phyloP scores from a whole-genome alignment of 2,797 vertebrate genomes.

The Mormyrus hasselquistii region DNA sequence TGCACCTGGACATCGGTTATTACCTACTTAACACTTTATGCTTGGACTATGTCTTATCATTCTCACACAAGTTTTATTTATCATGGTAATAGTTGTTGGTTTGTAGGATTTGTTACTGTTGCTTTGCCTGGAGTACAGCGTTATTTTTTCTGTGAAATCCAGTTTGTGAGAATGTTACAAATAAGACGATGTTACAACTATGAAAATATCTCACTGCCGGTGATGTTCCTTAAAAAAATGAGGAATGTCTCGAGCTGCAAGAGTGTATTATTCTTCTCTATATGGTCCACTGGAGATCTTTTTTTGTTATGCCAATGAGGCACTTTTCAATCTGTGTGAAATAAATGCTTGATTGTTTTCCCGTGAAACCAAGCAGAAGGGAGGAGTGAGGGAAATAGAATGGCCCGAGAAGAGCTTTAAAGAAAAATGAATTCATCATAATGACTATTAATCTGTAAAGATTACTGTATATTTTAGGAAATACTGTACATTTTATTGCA shows the following conservation, averaged over 20 bases:
- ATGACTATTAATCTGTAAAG: not conserved
- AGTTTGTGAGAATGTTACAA: not conserved
- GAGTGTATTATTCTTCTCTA: conserved; percentile 23
- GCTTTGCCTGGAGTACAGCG: not conserved
- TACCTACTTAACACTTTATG: not conserved
- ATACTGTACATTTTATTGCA: not conserved
- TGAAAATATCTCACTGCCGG: not conserved
- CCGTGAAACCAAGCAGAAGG: conserved; percentile 18
- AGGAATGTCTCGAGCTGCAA: conserved; percentile 3
- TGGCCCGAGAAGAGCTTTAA: not conserved
- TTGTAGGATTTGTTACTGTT: not conserved
- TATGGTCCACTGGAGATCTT: conserved; percentile 43
- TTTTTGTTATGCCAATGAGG: conserved; percentile 55
- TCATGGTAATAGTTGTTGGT: not conserved
- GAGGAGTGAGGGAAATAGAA: not conserved
- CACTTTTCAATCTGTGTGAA: conserved; percentile 39
- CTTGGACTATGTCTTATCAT: not conserved
- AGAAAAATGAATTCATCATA: not conserved
- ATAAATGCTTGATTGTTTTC: conserved; percentile 58
- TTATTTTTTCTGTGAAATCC: not conserved
- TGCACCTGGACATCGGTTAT: not conserved
- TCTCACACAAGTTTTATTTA: not conserved
- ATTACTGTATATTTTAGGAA: not conserved
- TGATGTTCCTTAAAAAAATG: not conserved
- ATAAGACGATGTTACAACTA: not conserved